phyloP scores from a whole-genome alignment of 2,113 vertebrate genomes.

The Podarcis cretensis region DNA sequence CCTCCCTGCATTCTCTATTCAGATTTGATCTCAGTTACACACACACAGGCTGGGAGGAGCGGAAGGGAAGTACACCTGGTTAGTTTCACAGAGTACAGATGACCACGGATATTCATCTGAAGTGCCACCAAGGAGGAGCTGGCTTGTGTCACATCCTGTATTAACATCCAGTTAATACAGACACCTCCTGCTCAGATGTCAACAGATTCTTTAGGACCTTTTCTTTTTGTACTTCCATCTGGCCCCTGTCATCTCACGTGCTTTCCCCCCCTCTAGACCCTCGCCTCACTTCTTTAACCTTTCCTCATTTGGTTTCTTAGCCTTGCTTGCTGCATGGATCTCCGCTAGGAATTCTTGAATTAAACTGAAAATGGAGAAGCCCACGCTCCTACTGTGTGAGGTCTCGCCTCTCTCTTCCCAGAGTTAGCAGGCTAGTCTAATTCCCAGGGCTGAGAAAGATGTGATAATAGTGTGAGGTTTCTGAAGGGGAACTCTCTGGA shows the following conservation, averaged over 20 bases:
- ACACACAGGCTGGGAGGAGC: not conserved
- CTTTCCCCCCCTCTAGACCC: too few relatives aligned
- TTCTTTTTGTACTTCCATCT: not conserved
- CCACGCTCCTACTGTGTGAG: not conserved
- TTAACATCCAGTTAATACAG: not conserved
- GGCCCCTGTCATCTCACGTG: not conserved
- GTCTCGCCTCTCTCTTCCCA: not conserved
- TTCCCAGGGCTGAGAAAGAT: conserved; percentile 12
- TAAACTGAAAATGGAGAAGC: not conserved
- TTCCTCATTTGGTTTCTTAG: not conserved
- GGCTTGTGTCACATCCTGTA: not conserved
- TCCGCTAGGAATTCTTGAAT: not conserved
- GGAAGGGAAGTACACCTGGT: not conserved
- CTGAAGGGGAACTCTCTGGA: not conserved
- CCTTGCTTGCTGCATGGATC: not conserved
- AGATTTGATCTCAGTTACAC: not conserved
- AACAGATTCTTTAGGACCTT: too few relatives aligned
- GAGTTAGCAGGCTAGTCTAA: not conserved
- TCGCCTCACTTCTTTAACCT: too few relatives aligned
- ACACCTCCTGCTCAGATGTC: not conserved
- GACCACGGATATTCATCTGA: not conserved
- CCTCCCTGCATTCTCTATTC: not conserved
- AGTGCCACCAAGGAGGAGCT: not conserved
- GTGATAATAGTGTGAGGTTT: conserved; percentile 6
- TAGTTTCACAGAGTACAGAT: not conserved